Percentiles rank a stretch among this genome's conserved stretches.
Conservation (phyloP, 2,888 invertebrate species). For the Lasioglossum figueresi region DNA sequence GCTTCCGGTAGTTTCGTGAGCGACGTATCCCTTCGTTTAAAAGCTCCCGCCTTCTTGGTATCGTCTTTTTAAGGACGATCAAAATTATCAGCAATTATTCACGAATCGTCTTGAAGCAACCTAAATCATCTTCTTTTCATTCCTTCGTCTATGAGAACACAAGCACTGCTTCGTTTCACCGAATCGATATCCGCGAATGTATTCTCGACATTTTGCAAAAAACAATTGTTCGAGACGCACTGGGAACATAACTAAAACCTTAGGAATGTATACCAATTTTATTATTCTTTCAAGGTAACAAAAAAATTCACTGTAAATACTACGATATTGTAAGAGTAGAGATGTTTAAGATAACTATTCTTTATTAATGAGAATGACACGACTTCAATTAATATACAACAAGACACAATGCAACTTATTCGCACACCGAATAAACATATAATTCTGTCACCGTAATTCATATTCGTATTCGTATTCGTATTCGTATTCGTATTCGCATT, state of each 20-base stretch:
- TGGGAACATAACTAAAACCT: background rate
- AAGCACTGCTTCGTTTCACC: slow-evolving; percentile 3
- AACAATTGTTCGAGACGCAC: background rate
- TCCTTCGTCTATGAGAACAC: background rate
- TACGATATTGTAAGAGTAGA: no score
- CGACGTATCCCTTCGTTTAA: slow-evolving; percentile 53
- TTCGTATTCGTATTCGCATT: no score
- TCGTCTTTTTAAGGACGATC: background rate
- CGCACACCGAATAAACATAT: no score
- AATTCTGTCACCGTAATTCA: no score
- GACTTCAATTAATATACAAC: no score
- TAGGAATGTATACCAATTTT: background rate
- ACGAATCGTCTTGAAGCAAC: background rate
- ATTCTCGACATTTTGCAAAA: background rate
- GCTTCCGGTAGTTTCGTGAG: slow-evolving; percentile 66
- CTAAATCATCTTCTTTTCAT: background rate
- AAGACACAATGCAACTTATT: no score
- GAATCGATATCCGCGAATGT: background rate
- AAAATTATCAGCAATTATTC: slow-evolving; percentile 6
- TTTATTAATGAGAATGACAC: no score
- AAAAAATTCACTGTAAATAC: background rate
- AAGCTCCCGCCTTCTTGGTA: slow-evolving; percentile 30
- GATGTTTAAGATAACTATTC: no score
- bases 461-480: no score
- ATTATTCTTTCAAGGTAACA: background rate